These are phyloP conservation scores for Hylia prasina DNA, from an alignment of 2,113 vertebrate genomes.

Conservation along the genomic window DNA sequence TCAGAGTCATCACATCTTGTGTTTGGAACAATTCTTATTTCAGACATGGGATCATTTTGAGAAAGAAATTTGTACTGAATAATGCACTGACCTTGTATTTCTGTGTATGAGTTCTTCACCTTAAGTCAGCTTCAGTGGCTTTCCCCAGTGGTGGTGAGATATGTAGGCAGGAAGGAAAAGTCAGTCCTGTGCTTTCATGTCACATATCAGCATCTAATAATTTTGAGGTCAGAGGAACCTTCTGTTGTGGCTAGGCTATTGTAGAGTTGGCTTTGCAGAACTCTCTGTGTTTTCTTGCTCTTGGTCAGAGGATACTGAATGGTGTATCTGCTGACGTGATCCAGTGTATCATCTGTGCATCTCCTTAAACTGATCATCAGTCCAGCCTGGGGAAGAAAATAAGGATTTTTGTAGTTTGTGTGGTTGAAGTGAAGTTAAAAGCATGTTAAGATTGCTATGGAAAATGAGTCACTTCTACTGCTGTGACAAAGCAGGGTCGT, in stretches of 20 bases:
- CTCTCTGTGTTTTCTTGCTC: background rate
- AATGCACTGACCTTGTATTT: background rate
- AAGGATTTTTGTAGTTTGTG: background rate
- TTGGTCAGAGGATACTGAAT: background rate
- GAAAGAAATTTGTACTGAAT: background rate
- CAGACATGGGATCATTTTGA: background rate
- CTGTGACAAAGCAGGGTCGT: background rate
- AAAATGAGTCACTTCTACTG: background rate
- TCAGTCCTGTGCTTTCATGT: background rate
- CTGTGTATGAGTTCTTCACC: background rate
- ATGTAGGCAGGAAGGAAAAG: slow-evolving; percentile 10
- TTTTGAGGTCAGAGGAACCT: slow-evolving; percentile 25
- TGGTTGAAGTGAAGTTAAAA: background rate
- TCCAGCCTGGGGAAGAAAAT: background rate
- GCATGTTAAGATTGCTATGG: background rate
- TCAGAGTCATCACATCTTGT: background rate
- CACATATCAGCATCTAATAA: background rate
- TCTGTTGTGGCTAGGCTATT: slow-evolving; percentile 43
- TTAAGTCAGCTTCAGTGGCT: background rate
- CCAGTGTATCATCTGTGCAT: background rate
- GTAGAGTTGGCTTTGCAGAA: background rate
- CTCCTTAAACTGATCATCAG: background rate
- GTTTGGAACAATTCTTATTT: background rate
- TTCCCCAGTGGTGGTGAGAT: background rate
- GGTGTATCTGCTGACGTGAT: background rate